These are phyloP conservation scores for Oenanthe oenanthe DNA, from an alignment of 2,113 vertebrate genomes.

Conservation along the genomic window DNA sequence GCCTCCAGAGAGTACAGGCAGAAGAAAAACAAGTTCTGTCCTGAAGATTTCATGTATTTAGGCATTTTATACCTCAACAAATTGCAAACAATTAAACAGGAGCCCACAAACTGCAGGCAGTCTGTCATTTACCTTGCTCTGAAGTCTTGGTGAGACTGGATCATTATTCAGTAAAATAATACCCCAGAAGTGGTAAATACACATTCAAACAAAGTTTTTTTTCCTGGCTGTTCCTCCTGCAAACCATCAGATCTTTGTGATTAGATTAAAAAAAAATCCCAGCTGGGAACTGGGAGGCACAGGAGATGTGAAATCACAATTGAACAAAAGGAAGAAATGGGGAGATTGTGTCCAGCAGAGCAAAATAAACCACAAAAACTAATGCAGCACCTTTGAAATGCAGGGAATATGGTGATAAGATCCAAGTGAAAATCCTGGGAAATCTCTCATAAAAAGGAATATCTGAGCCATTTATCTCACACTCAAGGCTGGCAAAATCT, in stretches of 20 bases:
- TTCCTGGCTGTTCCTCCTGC: neutral
- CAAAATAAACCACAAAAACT: neutral
- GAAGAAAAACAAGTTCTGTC: neutral
- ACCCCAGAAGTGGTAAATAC: neutral
- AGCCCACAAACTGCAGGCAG: neutral
- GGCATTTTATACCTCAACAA: neutral
- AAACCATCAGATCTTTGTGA: neutral
- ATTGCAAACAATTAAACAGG: neutral
- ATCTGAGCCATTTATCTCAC: conserved; percentile 19
- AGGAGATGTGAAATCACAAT: neutral
- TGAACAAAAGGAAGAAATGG: neutral
- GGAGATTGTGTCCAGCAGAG: neutral
- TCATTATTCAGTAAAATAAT: neutral
- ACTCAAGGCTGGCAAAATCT: neutral
- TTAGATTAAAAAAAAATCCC: neutral
- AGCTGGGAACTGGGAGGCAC: neutral
- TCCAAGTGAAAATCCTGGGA: neutral
- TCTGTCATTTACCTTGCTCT: neutral
- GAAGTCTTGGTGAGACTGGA: neutral
- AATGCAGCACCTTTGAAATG: neutral
- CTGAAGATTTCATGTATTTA: neutral
- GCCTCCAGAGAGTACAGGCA: neutral
- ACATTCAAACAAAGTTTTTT: neutral
- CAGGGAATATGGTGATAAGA: neutral
- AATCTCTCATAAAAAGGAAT: neutral